phyloP scores from a whole-genome alignment of 2,888 invertebrate genomes.

The Boloria selene region DNA sequence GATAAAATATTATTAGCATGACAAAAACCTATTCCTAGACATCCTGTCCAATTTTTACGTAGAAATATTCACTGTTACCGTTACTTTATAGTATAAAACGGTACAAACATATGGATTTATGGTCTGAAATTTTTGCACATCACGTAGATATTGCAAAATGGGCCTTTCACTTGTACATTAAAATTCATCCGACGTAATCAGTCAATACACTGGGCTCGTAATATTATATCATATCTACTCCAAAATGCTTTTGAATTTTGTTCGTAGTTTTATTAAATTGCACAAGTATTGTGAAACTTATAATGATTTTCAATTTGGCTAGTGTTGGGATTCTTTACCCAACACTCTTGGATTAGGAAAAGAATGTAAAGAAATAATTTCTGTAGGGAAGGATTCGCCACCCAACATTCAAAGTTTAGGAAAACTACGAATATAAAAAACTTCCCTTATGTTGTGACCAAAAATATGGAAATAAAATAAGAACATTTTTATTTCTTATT shows the following conservation, averaged over 20 bases:
- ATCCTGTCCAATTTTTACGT: conserved; percentile 11
- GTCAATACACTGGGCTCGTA: conserved; percentile 34
- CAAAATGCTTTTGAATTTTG: conserved; percentile 4
- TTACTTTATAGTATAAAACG: conserved; percentile 19
- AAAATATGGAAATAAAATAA: too few species aligned
- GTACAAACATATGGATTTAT: conserved; percentile 29
- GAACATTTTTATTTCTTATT: too few species aligned
- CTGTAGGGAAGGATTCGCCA: too few species aligned
- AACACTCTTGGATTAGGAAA: too few species aligned
- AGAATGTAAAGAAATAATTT: too few species aligned
- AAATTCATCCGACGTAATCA: conserved; percentile 39
- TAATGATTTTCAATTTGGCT: too few species aligned
- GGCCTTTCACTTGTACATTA: conserved; percentile 42
- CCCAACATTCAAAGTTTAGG: too few species aligned
- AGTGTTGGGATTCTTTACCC: too few species aligned
- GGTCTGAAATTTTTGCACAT: conserved; percentile 40
- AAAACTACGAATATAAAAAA: too few species aligned
- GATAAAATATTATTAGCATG: background rate
- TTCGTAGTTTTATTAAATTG: background rate
- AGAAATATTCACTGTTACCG: conserved; percentile 9
- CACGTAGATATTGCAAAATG: conserved; percentile 41
- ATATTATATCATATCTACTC: conserved; percentile 35
- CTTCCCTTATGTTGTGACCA: too few species aligned
- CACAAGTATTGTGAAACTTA: too few species aligned
- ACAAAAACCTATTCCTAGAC: conserved; percentile 11